A percentile compares a stretch with the other conserved stretches of the same genome.
Evolutionary conservation across 2,113 vertebrate species (phyloP).

Genomic region (Corvus cornix): DNA sequence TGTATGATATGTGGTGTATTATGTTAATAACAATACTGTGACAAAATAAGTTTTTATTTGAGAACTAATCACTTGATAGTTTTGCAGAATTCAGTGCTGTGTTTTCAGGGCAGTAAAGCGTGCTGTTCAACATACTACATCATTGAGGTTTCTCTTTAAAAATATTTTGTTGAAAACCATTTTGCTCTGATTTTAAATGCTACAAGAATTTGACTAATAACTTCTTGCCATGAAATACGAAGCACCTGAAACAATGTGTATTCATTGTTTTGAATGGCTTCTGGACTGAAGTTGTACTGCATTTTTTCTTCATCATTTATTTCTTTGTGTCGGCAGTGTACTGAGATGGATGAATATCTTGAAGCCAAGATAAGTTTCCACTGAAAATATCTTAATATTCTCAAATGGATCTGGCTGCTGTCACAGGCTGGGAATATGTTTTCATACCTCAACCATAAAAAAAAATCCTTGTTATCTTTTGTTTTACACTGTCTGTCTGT

Average conservation of each 20-base stretch:
- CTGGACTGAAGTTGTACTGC: not conserved
- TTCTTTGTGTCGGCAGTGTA: not conserved
- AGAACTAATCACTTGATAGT: not conserved
- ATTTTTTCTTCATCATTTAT: not conserved
- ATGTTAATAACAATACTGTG: constrained; percentile 34
- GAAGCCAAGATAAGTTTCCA: not conserved
- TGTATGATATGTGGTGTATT: not conserved
- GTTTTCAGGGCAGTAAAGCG: not conserved
- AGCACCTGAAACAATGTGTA: not conserved
- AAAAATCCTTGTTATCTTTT: not conserved
- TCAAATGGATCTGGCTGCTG: not conserved
- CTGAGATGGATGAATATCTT: not conserved
- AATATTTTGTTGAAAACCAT: not conserved
- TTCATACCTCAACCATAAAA: not conserved
- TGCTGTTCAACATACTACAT: not conserved
- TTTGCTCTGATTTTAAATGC: not conserved
- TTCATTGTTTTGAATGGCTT: not conserved
- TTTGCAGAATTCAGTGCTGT: not conserved
- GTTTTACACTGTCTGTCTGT: not conserved
- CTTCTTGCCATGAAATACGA: not conserved
- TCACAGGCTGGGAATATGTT: not conserved
- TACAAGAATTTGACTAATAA: not conserved
- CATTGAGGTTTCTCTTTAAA: not conserved
- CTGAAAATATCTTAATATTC: not conserved
- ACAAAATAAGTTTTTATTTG: not conserved